These are phyloP conservation scores for Pseudomyrmex flavicornis DNA, from an alignment of 1,140 invertebrate genomes.

Conservation along the genomic window DNA sequence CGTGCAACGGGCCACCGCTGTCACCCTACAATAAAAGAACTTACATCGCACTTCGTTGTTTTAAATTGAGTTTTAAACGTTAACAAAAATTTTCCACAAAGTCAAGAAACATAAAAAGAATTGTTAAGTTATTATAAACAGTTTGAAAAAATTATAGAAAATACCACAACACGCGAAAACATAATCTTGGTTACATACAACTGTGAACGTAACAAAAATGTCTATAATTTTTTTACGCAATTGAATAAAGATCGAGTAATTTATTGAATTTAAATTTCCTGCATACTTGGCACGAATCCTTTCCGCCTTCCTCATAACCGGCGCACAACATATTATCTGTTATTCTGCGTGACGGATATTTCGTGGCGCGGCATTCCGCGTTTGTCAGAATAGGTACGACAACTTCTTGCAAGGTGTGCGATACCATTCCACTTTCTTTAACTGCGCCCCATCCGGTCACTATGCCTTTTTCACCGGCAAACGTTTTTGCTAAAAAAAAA, in stretches of 20 bases:
- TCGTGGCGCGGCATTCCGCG: conserved; percentile 88
- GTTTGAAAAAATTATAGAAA: too few species aligned
- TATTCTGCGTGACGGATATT: conserved; percentile 89
- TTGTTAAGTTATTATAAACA: too few species aligned
- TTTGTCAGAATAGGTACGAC: conserved; percentile 91
- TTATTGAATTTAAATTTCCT: not conserved
- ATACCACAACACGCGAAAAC: too few species aligned
- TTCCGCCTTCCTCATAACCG: conserved; percentile 90
- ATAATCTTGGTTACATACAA: too few species aligned
- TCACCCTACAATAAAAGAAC: conserved; percentile 85
- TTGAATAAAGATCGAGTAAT: too few species aligned
- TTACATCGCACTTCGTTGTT: not conserved
- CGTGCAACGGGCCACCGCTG: conserved; percentile 89
- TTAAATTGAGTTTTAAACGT: not conserved
- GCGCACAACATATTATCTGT: conserved; percentile 96
- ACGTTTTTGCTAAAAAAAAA: conserved; percentile 79
- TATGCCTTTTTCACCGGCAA: conserved; percentile 83
- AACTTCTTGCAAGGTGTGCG: conserved; percentile 87
- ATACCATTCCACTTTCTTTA: conserved; percentile 85
- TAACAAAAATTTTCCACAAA: too few species aligned
- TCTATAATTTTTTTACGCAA: too few species aligned
- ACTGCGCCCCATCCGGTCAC: conserved; percentile 90
- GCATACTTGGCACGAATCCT: conserved; percentile 90
- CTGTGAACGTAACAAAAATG: too few species aligned
- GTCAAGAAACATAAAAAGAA: too few species aligned